Conservation (phyloP, 2,888 invertebrate genomes). For the Cataglyphis rosenhaueri region DNA sequence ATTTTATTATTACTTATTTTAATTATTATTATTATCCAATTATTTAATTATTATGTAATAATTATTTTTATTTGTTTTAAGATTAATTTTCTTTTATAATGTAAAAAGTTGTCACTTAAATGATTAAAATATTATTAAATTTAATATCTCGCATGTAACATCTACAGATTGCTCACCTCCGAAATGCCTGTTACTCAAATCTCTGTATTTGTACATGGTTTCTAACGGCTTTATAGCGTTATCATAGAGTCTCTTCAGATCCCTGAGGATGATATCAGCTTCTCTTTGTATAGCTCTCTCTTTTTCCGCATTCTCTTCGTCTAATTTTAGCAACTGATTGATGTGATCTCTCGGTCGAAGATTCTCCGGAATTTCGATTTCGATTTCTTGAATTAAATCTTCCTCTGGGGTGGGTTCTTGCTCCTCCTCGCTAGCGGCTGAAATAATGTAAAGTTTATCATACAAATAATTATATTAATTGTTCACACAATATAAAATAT, state of each 20-base stretch:
- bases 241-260: slow-evolving; percentile 94
- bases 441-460: slow-evolving; percentile 34
- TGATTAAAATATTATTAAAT: not conserved
- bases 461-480: slow-evolving; percentile 47
- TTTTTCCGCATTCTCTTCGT: slow-evolving; percentile 90
- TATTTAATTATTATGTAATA: not conserved
- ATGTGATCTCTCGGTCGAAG: slow-evolving; percentile 93
- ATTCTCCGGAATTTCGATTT: slow-evolving; percentile 92
- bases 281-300: slow-evolving; percentile 91
- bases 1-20: not conserved
- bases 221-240: slow-evolving; percentile 96
- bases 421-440: slow-evolving; percentile 63
- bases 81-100: not conserved
- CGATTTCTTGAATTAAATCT: slow-evolving; percentile 89
- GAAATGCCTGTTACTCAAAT: slow-evolving; percentile 96
- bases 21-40: not conserved
- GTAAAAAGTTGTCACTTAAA: not conserved
- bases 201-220: slow-evolving; percentile 95
- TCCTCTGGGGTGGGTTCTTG: slow-evolving; percentile 85
- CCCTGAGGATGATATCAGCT: slow-evolving; percentile 92
- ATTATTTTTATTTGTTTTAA: not conserved
- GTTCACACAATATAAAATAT: not conserved
- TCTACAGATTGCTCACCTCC: slow-evolving; percentile 86
- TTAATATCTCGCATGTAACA: not conserved
- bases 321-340: slow-evolving; percentile 92